A percentile compares a stretch with the other conserved stretches of the same genome.
Evolutionary conservation across 2,888 invertebrate species (phyloP).

Genomic region (Protophormia terraenovae): DNA sequence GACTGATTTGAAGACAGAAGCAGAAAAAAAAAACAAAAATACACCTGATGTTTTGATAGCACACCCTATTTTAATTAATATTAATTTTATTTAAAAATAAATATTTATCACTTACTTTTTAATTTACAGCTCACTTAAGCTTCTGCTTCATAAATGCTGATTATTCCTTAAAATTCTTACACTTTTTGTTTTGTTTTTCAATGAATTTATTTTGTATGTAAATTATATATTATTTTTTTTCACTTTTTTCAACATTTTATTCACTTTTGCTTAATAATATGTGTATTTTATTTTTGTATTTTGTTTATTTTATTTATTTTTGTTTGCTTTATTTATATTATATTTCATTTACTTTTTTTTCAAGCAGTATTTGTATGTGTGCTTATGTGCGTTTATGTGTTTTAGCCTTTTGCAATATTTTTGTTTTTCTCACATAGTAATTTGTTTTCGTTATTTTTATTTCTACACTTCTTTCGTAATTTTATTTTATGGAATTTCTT

Average conservation of each 20-base stretch:
- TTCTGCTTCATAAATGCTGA: not conserved
- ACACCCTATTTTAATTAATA: constrained; percentile 48
- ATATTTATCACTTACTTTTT: constrained; percentile 41
- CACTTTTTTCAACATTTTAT: not conserved
- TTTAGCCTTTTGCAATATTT: constrained; percentile 55
- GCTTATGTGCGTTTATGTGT: constrained; percentile 10
- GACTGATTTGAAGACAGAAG: not conserved
- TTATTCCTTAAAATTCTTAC: not conserved
- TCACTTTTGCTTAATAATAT: not conserved
- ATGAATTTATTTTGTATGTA: not conserved
- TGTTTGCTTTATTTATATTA: not conserved
- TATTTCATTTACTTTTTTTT: not conserved
- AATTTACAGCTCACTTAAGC: constrained; percentile 15
- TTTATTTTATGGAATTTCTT: constrained; percentile 54
- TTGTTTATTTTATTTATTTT: constrained; percentile 15
- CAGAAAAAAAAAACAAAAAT: not conserved
- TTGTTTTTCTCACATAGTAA: constrained; percentile 55
- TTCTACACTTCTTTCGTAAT: constrained; percentile 43
- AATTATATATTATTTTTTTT: not conserved
- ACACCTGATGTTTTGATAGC: constrained; percentile 55
- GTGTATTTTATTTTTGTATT: not conserved
- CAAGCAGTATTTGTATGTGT: not conserved
- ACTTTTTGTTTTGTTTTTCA: not conserved
- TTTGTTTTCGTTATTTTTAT: constrained; percentile 47
- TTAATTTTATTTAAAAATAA: not conserved